Evolutionary conservation across 2,888 invertebrate genomes (phyloP).

Genomic region (Lasioglossum lativentre): DNA sequence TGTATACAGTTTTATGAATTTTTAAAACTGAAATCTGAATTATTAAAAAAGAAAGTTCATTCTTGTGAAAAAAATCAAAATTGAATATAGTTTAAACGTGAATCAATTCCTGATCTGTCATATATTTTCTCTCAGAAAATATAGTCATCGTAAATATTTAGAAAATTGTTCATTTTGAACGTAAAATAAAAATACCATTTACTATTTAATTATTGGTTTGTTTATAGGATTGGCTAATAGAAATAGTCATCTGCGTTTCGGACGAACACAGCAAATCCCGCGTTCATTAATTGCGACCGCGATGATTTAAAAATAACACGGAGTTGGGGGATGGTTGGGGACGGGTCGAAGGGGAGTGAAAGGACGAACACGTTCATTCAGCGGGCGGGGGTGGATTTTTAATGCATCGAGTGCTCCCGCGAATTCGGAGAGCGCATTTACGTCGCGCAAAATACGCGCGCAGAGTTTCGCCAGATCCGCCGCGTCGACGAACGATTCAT

Average conservation of each 20-base stretch:
- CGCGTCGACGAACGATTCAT: neutral
- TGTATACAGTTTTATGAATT: neutral
- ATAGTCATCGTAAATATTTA: neutral
- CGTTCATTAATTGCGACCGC: conserved; percentile 5
- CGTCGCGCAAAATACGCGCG: neutral
- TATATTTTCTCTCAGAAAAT: neutral
- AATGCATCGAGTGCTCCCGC: conserved; percentile 18
- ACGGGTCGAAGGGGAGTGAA: neutral
- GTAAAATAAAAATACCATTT: neutral
- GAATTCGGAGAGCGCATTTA: neutral
- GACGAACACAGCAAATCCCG: neutral
- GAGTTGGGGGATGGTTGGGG: too few relatives aligned
- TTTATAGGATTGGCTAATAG: neutral
- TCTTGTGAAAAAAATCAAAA: neutral
- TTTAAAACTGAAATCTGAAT: neutral
- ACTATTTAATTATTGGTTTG: too few relatives aligned
- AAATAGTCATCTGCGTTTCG: neutral
- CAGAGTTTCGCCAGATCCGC: neutral
- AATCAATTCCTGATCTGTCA: neutral
- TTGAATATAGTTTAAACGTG: neutral
- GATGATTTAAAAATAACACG: conserved; percentile 24
- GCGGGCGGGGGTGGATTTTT: conserved; percentile 17
- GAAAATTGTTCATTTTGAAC: neutral
- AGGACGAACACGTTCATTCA: conserved; percentile 30
- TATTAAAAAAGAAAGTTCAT: neutral